A percentile compares a stretch with the other conserved stretches of the same genome.
Evolutionary conservation across 2,888 invertebrate species (phyloP).

Genomic region (Andrena trimmerana): DNA sequence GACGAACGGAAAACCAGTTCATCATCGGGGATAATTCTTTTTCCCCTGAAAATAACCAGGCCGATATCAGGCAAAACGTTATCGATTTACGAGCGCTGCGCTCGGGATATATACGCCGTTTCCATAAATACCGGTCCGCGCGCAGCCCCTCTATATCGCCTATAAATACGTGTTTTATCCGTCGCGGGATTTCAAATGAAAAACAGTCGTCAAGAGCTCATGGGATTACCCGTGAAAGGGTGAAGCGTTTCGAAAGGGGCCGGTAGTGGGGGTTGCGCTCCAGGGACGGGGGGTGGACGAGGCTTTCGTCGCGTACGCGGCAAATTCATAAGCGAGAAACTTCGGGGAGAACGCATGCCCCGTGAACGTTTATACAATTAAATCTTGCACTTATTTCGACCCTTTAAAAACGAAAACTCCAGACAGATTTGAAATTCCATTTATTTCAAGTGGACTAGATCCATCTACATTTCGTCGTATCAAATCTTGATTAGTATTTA

Average conservation of each 20-base stretch:
- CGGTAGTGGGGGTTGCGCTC: constrained; percentile 20
- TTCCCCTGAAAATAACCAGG: constrained; percentile 34
- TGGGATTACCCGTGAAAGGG: constrained; percentile 80
- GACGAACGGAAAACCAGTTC: constrained; percentile 3
- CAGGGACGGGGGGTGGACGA: constrained; percentile 12
- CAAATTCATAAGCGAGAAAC: constrained; percentile 43
- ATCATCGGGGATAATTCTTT: constrained; percentile 50
- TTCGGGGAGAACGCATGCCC: background rate
- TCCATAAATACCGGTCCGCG: constrained; percentile 74
- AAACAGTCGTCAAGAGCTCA: constrained; percentile 82
- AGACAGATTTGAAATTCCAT: background rate
- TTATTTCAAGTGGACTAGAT: background rate
- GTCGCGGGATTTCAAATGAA: constrained; percentile 81
- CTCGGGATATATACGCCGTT: constrained; percentile 43
- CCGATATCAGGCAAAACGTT: constrained; percentile 70
- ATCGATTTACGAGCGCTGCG: constrained; percentile 77
- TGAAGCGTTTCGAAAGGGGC: constrained; percentile 40
- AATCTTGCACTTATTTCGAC: background rate
- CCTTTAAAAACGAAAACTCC: background rate
- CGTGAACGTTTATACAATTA: constrained; percentile 29
- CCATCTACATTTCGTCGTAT: no score
- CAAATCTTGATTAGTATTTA: no score
- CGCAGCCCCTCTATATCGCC: constrained; percentile 76
- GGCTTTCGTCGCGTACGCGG: constrained; percentile 18
- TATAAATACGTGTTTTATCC: constrained; percentile 82